phyloP scores from a whole-genome alignment of 92 coral and sea anemone species.

The Epizoanthus illoricatus region DNA sequence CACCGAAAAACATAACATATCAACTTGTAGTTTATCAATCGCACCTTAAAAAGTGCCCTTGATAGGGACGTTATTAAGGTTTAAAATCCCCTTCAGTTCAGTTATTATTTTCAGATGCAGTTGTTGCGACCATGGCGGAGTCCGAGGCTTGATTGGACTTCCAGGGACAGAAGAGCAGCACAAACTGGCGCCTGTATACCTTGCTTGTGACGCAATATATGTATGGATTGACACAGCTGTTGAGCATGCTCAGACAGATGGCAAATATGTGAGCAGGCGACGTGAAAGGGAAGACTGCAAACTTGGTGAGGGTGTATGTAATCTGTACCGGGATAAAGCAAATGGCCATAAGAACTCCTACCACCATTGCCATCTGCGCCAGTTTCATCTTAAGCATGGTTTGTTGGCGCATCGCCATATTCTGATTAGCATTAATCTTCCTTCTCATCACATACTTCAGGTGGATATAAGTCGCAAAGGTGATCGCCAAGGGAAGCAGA shows the following conservation, averaged over 20 bases:
- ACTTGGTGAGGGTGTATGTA: constrained; percentile 11
- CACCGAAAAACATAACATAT: no score
- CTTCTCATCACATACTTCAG: constrained; percentile 9
- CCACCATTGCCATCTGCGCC: constrained; percentile 24
- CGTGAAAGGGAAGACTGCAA: neutral
- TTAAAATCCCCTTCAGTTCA: no score
- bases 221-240: constrained; percentile 26
- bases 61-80: no score
- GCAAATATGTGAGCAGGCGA: constrained; percentile 12
- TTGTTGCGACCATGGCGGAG: no score
- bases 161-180: neutral
- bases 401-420: neutral
- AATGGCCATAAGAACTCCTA: constrained; percentile 14
- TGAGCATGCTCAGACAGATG: constrained; percentile 24
- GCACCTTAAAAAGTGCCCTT: no score
- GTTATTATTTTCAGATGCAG: no score
- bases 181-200: neutral
- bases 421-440: neutral
- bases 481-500: constrained; percentile 5
- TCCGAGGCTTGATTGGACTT: neutral
- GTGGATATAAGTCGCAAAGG: constrained; percentile 34
- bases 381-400: constrained; percentile 12
- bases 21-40: no score
- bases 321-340: constrained; percentile 22
- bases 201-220: no score